phyloP scores from a whole-genome alignment of 1,140 invertebrate species.

The Drosophila yakuba region DNA sequence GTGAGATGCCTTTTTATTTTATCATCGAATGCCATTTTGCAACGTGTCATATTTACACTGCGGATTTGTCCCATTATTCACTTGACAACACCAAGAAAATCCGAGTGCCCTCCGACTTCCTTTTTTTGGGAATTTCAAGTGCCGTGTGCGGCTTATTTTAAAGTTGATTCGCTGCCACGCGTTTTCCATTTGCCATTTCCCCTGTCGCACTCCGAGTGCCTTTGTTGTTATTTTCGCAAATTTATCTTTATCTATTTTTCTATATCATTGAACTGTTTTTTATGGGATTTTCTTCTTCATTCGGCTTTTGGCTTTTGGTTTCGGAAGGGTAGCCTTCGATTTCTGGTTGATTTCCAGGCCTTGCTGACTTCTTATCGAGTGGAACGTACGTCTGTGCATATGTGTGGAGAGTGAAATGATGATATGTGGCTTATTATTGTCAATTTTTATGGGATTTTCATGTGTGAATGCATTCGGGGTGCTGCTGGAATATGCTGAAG shows the following conservation, averaged over 20 bases:
- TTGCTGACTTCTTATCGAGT: conserved; percentile 50
- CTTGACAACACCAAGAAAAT: conserved; percentile 64
- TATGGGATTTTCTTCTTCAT: conserved; percentile 63
- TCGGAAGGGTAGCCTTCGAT: conserved; percentile 45
- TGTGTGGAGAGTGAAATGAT: conserved; percentile 42
- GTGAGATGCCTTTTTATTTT: conserved; percentile 53
- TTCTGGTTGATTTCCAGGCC: conserved; percentile 61
- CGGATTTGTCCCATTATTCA: conserved; percentile 81
- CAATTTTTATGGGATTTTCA: conserved; percentile 63
- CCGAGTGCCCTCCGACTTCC: conserved; percentile 18
- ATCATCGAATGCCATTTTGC: conserved; percentile 79
- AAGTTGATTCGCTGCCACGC: conserved; percentile 75
- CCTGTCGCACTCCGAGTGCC: conserved; percentile 2
- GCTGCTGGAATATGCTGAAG: conserved; percentile 3
- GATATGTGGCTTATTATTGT: conserved; percentile 65
- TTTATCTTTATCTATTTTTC: conserved; percentile 75
- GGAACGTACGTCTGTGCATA: conserved; percentile 48
- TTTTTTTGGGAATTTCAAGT: conserved; percentile 48
- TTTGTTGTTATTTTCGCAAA: conserved; percentile 65
- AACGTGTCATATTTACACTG: conserved; percentile 80
- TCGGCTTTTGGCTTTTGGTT: conserved; percentile 31
- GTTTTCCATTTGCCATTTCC: conserved; percentile 49
- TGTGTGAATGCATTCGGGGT: conserved; percentile 51
- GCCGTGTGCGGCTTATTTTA: conserved; percentile 77
- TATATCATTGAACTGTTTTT: conserved; percentile 79